A percentile compares a stretch with the other conserved stretches of the same genome.
These are phyloP conservation scores for Lutra lutra DNA, from an alignment of 2,797 vertebrate species.

Conservation along the genomic window DNA sequence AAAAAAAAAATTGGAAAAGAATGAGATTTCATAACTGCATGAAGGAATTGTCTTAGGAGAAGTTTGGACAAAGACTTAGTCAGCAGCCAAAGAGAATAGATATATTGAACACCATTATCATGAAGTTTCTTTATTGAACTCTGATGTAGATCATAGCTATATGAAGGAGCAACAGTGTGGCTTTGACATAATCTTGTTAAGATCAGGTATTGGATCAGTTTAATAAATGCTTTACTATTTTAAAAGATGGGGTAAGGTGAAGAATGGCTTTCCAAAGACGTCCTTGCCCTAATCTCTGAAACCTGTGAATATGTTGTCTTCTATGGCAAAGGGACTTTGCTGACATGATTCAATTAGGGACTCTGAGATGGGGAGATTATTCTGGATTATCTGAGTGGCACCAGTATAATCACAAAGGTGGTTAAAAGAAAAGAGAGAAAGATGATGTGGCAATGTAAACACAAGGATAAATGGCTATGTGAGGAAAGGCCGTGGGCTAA, in stretches of 20 bases:
- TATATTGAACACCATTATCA: background rate
- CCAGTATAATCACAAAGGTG: background rate
- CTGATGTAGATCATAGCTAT: background rate
- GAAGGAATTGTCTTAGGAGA: constrained; percentile 1
- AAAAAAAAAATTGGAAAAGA: constrained; percentile 50
- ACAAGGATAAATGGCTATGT: background rate
- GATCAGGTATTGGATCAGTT: background rate
- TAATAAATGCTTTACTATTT: constrained; percentile 38
- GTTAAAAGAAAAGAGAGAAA: background rate
- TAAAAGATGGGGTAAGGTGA: background rate
- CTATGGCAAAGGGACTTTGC: background rate
- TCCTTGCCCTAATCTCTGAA: background rate
- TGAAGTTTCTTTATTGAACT: constrained; percentile 16
- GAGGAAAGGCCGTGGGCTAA: background rate
- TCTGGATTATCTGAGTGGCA: background rate
- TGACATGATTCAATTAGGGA: background rate
- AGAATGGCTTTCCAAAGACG: background rate
- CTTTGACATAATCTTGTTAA: background rate
- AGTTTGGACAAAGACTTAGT: background rate
- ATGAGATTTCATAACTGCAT: background rate
- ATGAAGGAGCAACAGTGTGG: background rate
- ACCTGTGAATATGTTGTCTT: background rate
- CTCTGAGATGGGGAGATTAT: background rate
- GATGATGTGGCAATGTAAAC: background rate
- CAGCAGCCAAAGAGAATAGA: background rate